Base-by-base conservation (phyloP, 2,888 invertebrate genomes). In the Chalcis sispes region DNA sequence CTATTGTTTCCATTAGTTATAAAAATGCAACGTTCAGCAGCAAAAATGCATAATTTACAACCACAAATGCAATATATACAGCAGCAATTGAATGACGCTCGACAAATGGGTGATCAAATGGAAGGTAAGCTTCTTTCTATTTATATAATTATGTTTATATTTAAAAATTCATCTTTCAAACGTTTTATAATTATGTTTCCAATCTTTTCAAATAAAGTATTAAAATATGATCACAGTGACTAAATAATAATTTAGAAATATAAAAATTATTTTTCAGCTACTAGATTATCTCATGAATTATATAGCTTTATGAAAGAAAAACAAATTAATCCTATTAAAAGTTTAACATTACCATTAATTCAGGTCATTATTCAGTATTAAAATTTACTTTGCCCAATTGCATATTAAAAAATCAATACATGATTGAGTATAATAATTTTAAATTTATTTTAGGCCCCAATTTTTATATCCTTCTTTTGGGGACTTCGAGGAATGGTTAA, bases 391-490 rank as follows among this genome's bases (percentile, higher is more conserved):
- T 8, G 15, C 2, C 50, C 25, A 61, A 5, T 13, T n/a, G 25
- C n/a, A 1, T 15, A 18, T 42, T 36, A 10, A 18, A 52, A 54
- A 66, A 10, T 42, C n/a, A 36, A 10, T 15, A 18, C 36, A 10
- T 8, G 4, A 36, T 58, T 10, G 0, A 29, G 40, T 48, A 7
- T 59, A 56, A 67, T 27, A 48, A 50, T 32, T 54, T 1, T 59
- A n/a, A 59, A 54, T 74, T 77, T 64, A 20, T 78, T 87, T 64
- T 83, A 94, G 93, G 91, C 92, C 69, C 98, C 98, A 0, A 89
- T 99, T 18, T 99, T 99, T 87, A 89, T 98, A 79, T 97, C 98
- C 0, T 95, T 97, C 87, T 99, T 98, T 86, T 91, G 96, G 89
- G 96, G 94, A 0, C 89, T 99, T 59, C 91, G 96, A 81, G 90